phyloP scores from a whole-genome alignment of 2,113 vertebrate genomes.

The Nibea coibor region DNA sequence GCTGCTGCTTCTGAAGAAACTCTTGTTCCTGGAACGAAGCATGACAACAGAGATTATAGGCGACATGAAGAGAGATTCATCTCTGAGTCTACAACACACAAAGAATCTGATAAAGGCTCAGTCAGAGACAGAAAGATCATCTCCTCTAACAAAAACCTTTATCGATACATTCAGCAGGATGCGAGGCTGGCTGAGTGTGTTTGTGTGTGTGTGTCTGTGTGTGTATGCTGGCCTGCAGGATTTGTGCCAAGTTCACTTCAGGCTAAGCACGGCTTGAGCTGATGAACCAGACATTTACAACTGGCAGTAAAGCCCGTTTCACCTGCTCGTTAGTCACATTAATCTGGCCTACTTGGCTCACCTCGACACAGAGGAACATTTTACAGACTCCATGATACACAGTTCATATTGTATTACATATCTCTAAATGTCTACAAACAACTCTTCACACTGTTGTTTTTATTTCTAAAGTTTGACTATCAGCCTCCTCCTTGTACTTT shows the following conservation, averaged over 20 bases:
- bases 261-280: conserved; percentile 27
- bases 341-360: conserved; percentile 32
- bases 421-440: background rate
- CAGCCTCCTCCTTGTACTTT: background rate
- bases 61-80: background rate
- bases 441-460: background rate
- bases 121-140: background rate
- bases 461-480: background rate
- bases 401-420: background rate
- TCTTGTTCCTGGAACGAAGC: conserved; percentile 90
- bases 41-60: background rate
- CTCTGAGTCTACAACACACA: background rate
- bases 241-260: conserved; percentile 30
- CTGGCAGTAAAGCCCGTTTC: conserved; percentile 1
- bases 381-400: background rate
- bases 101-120: background rate
- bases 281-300: conserved; percentile 44
- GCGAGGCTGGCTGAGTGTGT: conserved; percentile 6
- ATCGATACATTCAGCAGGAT: background rate
- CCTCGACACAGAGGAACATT: background rate
- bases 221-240: background rate
- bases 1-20: conserved; percentile 98
- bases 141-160: background rate
- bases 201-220: background rate
- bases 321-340: conserved; percentile 39